These are phyloP conservation scores for Clytia hemisphaerica DNA, from an alignment of 30 jellyfish, hydroid and myxozoan genomes.

Conservation along the genomic window DNA sequence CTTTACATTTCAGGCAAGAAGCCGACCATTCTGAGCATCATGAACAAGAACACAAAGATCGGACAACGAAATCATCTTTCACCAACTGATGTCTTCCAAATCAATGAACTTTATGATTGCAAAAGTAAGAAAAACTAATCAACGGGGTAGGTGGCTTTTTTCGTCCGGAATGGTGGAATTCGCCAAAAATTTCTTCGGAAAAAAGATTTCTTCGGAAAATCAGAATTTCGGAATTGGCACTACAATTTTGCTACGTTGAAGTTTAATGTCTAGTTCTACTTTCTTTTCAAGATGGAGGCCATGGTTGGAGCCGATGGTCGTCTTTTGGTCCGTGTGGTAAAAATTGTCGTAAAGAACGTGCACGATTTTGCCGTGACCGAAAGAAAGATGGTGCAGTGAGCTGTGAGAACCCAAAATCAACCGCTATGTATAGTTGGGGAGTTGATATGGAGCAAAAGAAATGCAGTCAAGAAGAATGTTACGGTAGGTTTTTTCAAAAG, in stretches of 20 bases:
- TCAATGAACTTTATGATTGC: conserved; percentile 56
- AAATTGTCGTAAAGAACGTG: conserved; percentile 50
- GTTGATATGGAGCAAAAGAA: conserved; percentile 33
- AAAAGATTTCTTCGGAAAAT: background rate
- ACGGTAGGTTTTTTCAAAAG: conserved; percentile 47
- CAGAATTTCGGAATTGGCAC: background rate
- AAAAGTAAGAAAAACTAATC: conserved; percentile 15
- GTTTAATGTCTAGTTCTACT: too few species aligned
- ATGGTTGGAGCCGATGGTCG: conserved; percentile 89
- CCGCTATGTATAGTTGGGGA: conserved; percentile 34
- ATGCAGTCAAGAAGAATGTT: conserved; percentile 75
- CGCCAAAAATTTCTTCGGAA: too few species aligned
- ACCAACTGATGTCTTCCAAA: conserved; percentile 43
- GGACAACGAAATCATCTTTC: conserved; percentile 42
- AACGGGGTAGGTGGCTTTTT: too few species aligned
- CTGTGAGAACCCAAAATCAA: conserved; percentile 47
- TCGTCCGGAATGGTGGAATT: background rate
- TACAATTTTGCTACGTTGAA: too few species aligned
- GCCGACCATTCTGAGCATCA: conserved; percentile 45
- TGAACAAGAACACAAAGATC: conserved; percentile 16
- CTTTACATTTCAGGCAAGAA: conserved; percentile 4
- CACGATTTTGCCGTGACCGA: conserved; percentile 67
- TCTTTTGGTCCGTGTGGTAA: conserved; percentile 58
- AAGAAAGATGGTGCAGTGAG: background rate
- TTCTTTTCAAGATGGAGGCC: conserved; percentile 12